phyloP scores from a whole-genome alignment of 2,113 vertebrate species.

The Myotis davidii region DNA sequence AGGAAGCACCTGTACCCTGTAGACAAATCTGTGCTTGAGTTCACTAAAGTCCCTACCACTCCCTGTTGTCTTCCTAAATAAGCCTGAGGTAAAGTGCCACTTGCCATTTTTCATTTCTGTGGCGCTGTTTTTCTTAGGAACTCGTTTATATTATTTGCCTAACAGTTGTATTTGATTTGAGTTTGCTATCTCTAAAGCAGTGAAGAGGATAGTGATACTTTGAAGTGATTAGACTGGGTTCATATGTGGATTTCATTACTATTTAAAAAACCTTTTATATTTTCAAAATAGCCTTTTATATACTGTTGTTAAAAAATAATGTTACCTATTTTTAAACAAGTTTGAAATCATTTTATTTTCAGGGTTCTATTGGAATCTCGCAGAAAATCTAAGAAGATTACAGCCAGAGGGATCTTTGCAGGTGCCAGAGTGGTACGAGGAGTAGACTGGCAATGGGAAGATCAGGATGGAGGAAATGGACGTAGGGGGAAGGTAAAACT shows the following conservation, averaged over 20 bases:
- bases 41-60: background rate
- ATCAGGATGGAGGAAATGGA: slow-evolving; percentile 99
- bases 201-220: background rate
- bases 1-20: background rate
- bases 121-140: background rate
- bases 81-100: background rate
- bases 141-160: background rate
- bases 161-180: background rate
- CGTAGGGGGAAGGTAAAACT: slow-evolving; percentile 95
- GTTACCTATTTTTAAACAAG: slow-evolving; percentile 16
- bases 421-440: slow-evolving; percentile 97
- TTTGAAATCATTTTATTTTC: slow-evolving; percentile 76
- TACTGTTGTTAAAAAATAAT: background rate
- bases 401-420: slow-evolving; percentile 97
- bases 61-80: background rate
- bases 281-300: slow-evolving; percentile 26
- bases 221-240: background rate
- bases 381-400: slow-evolving; percentile 99
- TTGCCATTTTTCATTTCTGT: background rate
- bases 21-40: background rate
- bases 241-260: background rate
- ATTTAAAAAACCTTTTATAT: background rate
- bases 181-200: background rate
- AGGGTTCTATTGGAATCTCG: slow-evolving; percentile 98
- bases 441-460: slow-evolving; percentile 99